Conservation (phyloP, 2,797 vertebrate species). For the Enteromius mattozi region DNA sequence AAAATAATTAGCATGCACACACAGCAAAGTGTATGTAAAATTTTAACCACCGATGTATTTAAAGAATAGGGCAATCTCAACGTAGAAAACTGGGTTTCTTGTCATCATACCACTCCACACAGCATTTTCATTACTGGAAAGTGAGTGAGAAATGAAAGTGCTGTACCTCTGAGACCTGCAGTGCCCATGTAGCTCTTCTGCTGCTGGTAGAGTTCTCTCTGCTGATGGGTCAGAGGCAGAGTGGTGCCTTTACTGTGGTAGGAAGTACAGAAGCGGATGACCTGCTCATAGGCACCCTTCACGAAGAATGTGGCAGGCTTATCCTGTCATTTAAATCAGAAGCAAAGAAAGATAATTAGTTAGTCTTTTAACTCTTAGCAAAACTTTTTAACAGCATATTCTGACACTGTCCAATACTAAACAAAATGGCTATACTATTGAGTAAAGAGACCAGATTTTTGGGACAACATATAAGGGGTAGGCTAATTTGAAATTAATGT, state of each 20-base stretch:
- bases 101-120: neutral
- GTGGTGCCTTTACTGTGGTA: constrained; percentile 85
- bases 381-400: neutral
- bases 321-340: constrained; percentile 76
- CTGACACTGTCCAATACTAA: neutral
- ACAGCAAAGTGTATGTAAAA: neutral
- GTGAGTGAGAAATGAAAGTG: neutral
- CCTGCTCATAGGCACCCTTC: constrained; percentile 95
- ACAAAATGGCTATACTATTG: neutral
- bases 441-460: neutral
- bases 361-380: neutral
- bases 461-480: neutral
- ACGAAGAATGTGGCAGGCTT: constrained; percentile 88
- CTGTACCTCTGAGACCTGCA: constrained; percentile 89
- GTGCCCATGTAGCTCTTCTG: constrained; percentile 93
- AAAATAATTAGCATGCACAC: neutral
- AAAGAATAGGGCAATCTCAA: neutral
- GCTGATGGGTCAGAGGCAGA: constrained; percentile 85
- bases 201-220: constrained; percentile 92
- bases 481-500: neutral
- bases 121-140: neutral
- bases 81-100: neutral
- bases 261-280: constrained; percentile 88
- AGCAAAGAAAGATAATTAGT: neutral
- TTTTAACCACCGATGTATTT: neutral